Evolutionary conservation across 2,797 vertebrate species (phyloP).

Genomic region (Hippopotamyrus pictus): DNA sequence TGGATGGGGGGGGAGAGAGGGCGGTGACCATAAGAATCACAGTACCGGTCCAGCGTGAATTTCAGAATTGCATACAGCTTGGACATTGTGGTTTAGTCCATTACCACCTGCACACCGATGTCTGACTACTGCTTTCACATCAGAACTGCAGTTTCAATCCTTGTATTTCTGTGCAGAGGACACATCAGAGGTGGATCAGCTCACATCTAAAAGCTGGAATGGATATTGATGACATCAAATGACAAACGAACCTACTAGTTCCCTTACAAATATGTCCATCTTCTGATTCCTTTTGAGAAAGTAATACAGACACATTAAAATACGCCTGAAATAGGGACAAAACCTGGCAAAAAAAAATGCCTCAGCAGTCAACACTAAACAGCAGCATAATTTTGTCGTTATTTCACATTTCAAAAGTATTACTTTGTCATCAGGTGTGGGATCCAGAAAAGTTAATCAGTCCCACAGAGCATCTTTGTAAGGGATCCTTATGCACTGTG

Average conservation of each 20-base stretch:
- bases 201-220: background rate
- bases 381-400: background rate
- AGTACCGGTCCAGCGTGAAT: background rate
- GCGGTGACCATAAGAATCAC: background rate
- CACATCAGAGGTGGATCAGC: background rate
- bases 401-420: constrained; percentile 8
- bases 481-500: background rate
- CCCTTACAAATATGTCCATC: constrained; percentile 9
- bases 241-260: background rate
- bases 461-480: constrained; percentile 8
- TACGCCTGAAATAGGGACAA: background rate
- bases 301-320: constrained; percentile 2
- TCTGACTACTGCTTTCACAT: background rate
- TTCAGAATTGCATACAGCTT: background rate
- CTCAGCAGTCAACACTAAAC: background rate
- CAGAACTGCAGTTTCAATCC: background rate
- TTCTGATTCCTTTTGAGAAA: background rate
- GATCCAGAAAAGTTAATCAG: background rate
- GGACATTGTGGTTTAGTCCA: background rate
- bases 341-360: background rate
- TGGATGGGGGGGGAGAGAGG: background rate
- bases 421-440: background rate
- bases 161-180: background rate
- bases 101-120: background rate
- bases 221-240: background rate